Percentiles rank a stretch among this genome's conserved stretches.
Evolutionary conservation across 2,888 invertebrate species (phyloP).

Genomic region (Melitaea athalia): DNA sequence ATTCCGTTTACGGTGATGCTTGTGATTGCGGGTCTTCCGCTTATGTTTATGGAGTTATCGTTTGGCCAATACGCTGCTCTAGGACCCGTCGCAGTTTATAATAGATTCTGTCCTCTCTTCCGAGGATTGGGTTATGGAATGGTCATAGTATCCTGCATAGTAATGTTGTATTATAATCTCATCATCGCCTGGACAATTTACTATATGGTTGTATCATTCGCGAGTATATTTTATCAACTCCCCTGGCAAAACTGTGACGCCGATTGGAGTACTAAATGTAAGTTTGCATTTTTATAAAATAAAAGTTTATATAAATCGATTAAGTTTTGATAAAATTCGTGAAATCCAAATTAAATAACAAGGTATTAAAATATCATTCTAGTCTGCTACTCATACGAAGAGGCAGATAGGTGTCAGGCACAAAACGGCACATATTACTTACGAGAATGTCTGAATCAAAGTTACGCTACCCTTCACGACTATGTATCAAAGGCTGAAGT

Average conservation of each 20-base stretch:
- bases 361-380: conserved; percentile 46
- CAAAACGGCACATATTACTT: conserved; percentile 85
- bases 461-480: conserved; percentile 78
- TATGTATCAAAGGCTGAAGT: conserved; percentile 80
- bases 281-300: conserved; percentile 50
- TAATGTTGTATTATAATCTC: conserved; percentile 89
- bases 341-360: not conserved
- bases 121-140: conserved; percentile 88
- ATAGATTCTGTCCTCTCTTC: conserved; percentile 89
- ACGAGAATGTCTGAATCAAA: conserved; percentile 83
- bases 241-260: conserved; percentile 89
- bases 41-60: conserved; percentile 93
- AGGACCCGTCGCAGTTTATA: conserved; percentile 90
- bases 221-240: conserved; percentile 84
- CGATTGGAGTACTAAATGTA: conserved; percentile 86
- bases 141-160: conserved; percentile 88
- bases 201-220: conserved; percentile 85
- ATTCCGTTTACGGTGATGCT: conserved; percentile 92
- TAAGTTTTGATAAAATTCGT: too few species aligned
- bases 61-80: conserved; percentile 91
- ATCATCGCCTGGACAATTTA: conserved; percentile 91
- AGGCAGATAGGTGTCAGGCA: conserved; percentile 83
- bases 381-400: conserved; percentile 87
- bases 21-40: conserved; percentile 89
- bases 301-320: not conserved